These are phyloP conservation scores for Benthosema pterotum DNA, from an alignment of 2,797 vertebrate species.

Conservation along the genomic window DNA sequence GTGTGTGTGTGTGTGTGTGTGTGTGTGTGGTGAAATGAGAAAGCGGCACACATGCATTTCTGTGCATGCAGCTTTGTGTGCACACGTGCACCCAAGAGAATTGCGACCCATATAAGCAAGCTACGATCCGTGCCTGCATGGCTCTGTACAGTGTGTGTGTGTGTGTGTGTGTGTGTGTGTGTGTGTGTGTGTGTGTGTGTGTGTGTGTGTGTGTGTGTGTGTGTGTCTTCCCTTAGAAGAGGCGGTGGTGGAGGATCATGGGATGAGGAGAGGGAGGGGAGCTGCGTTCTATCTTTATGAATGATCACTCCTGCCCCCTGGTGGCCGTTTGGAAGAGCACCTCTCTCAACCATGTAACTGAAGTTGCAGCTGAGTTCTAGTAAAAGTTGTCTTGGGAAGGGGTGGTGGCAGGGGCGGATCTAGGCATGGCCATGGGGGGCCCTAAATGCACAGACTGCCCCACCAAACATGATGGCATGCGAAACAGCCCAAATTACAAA, in stretches of 20 bases:
- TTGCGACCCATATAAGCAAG: slow-evolving; percentile 8
- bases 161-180: neutral
- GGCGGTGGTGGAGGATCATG: slow-evolving; percentile 26
- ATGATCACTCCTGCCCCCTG: slow-evolving; percentile 82
- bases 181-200: slow-evolving; percentile 12
- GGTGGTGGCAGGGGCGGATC: too few species aligned
- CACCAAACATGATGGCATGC: too few species aligned
- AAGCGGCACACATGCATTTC: neutral
- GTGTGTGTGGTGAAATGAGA: neutral
- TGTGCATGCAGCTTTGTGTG: slow-evolving; percentile 25
- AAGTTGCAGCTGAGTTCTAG: slow-evolving; percentile 25
- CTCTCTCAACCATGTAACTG: slow-evolving; percentile 3
- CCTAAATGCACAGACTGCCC: too few species aligned
- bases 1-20: neutral
- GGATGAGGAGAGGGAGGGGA: slow-evolving; percentile 10
- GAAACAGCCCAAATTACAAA: too few species aligned
- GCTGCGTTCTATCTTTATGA: slow-evolving; percentile 41
- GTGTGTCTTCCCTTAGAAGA: slow-evolving; percentile 28
- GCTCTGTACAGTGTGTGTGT: neutral
- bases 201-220: slow-evolving; percentile 13
- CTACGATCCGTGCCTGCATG: neutral
- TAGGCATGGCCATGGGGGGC: too few species aligned
- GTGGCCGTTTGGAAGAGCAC: slow-evolving; percentile 59
- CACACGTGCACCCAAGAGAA: slow-evolving; percentile 25
- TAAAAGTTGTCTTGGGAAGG: too few species aligned